phyloP scores from a whole-genome alignment of 2,888 invertebrate species.

The Heliconius erato region DNA sequence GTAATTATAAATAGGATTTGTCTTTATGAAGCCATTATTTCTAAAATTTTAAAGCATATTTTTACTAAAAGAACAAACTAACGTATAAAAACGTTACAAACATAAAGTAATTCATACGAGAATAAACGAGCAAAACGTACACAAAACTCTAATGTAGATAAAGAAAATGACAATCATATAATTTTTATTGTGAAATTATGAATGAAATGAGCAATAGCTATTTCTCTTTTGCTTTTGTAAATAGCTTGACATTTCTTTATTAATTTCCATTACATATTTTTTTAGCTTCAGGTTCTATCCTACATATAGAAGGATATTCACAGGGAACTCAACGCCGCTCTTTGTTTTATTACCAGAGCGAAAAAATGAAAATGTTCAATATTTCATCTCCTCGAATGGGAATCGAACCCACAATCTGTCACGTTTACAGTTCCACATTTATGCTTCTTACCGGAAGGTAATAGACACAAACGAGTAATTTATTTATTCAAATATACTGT shows the following conservation, averaged over 20 bases:
- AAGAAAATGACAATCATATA: neutral
- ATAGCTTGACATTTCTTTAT: conserved; percentile 21
- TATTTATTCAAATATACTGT: conserved; percentile 28
- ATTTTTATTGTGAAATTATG: conserved; percentile 1
- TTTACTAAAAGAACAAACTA: neutral
- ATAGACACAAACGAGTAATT: neutral
- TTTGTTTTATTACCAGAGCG: too few species aligned
- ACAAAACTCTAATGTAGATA: neutral
- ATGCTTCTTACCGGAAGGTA: too few species aligned
- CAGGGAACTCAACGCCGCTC: too few species aligned
- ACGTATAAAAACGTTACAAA: neutral
- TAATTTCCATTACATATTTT: neutral
- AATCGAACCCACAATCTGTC: too few species aligned
- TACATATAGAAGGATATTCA: too few species aligned
- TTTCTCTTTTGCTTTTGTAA: conserved; percentile 16
- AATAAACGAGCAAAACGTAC: neutral
- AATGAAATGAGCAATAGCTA: neutral
- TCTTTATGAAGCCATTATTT: neutral
- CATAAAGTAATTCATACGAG: neutral
- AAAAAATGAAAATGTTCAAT: too few species aligned
- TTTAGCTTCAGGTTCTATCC: too few species aligned
- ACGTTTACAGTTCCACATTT: too few species aligned
- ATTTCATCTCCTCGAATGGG: too few species aligned
- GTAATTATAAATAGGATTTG: neutral
- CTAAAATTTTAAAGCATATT: neutral